Evolutionary conservation across 2,888 invertebrate species (phyloP).

Genomic region (Perdita meconis): DNA sequence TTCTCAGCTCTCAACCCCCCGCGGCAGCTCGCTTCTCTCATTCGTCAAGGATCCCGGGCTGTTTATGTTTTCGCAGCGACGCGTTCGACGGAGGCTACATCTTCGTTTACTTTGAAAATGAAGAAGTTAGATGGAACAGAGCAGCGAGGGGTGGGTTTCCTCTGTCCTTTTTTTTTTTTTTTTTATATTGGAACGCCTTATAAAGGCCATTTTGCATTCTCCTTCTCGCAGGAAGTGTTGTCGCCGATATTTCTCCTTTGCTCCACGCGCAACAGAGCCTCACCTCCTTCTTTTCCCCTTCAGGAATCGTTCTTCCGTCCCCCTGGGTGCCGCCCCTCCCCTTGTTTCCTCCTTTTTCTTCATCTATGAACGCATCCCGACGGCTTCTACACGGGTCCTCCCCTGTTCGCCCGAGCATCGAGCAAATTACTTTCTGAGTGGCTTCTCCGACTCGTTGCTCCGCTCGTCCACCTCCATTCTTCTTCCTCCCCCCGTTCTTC

Average conservation of each 20-base stretch:
- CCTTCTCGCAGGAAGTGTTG: slow-evolving; percentile 35
- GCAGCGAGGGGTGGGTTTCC: slow-evolving; percentile 20
- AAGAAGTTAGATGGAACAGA: slow-evolving; percentile 56
- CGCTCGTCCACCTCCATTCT: slow-evolving; percentile 51
- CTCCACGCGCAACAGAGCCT: slow-evolving; percentile 28
- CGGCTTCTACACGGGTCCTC: slow-evolving; percentile 55
- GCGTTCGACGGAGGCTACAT: slow-evolving; percentile 48
- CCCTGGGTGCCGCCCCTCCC: neutral
- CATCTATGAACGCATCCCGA: slow-evolving; percentile 55
- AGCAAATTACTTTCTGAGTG: slow-evolving; percentile 76
- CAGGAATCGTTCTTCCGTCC: slow-evolving; percentile 39
- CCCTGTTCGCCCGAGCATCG: slow-evolving; percentile 65
- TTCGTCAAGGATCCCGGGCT: slow-evolving; percentile 45
- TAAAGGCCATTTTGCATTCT: slow-evolving; percentile 67
- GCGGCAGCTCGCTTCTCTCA: slow-evolving; percentile 25
- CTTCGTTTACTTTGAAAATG: slow-evolving; percentile 70
- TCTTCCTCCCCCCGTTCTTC: slow-evolving; percentile 20
- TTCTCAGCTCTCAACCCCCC: slow-evolving; percentile 23
- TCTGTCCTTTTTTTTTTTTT: too few species aligned
- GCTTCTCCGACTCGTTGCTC: slow-evolving; percentile 58
- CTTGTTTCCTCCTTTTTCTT: slow-evolving; percentile 45
- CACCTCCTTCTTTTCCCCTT: neutral
- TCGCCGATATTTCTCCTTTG: slow-evolving; percentile 48
- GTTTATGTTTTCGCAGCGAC: slow-evolving; percentile 66
- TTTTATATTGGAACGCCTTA: slow-evolving; percentile 64